These are phyloP conservation scores for Tineola bisselliella DNA, from an alignment of 2,888 invertebrate species.

Conservation along the genomic window DNA sequence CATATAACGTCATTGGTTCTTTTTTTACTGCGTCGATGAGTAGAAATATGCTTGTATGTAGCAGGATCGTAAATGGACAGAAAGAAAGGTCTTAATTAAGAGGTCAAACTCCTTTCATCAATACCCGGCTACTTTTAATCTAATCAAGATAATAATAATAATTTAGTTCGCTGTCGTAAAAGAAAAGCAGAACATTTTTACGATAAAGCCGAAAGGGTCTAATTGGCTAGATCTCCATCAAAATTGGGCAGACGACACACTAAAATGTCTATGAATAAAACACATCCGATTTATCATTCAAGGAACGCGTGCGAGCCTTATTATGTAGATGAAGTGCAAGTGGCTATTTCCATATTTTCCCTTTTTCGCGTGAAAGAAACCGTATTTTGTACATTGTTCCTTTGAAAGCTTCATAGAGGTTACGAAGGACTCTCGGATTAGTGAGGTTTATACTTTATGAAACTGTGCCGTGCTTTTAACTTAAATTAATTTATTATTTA, in stretches of 20 bases:
- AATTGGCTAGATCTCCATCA: not conserved
- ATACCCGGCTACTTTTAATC: too few species aligned
- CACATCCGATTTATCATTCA: constrained; percentile 12
- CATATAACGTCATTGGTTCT: too few species aligned
- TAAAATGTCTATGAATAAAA: constrained; percentile 14
- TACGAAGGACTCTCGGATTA: not conserved
- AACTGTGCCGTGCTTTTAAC: not conserved
- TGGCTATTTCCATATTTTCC: constrained; percentile 12
- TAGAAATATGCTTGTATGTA: too few species aligned
- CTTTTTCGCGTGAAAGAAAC: constrained; percentile 9
- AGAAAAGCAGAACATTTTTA: too few species aligned
- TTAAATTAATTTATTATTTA: not conserved
- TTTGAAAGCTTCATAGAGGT: constrained; percentile 6
- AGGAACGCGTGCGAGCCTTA: constrained; percentile 13
- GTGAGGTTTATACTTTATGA: not conserved
- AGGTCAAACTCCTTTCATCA: too few species aligned
- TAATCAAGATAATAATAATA: too few species aligned
- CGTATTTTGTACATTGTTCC: constrained; percentile 4
- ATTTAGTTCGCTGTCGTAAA: too few species aligned
- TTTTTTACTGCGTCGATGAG: too few species aligned
- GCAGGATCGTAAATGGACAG: too few species aligned
- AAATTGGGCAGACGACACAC: not conserved
- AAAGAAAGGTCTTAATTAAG: too few species aligned
- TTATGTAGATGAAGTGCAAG: constrained; percentile 14
- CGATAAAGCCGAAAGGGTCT: too few species aligned